Base-by-base conservation (phyloP, 2,888 invertebrate species). In the Disparrhopalites patrizii region DNA sequence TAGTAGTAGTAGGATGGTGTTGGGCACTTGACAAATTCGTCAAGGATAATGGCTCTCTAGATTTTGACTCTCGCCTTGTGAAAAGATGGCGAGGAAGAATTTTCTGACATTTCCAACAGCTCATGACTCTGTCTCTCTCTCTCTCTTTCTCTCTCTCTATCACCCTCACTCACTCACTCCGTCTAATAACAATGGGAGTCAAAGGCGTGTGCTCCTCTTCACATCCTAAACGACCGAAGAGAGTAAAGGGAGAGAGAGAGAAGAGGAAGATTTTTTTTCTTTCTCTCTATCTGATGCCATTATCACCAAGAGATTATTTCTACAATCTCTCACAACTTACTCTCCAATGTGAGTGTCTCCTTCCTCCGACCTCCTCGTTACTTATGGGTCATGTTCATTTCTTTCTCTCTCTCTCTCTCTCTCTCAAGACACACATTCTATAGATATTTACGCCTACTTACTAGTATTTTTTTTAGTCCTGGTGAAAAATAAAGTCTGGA, bases 21-120 rank as follows among this genome's bases (percentile, higher is more conserved):
- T 40, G 43, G 43, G 62, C 43, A 68, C 68, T 72, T 68, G 72
- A 71, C 72, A 73, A 70, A 73, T 73, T 73, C 71, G 70, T 72
- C 70, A 70, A 72, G 70, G 70, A 71, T 72, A 71, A 73, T 72
- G 68, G 69, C 55, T 67, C 68, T 69, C 60, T 58, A 58, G 58
- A 58, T 58, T 58, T 63, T 63, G 55, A 54, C 63, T 54, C 33
- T 54, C 31, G 27, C 30, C n/a, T n/a, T n/a, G 40, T 38, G 30
- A 55, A 40, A 54, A 55, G 63, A 54, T 63, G 55, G 30, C 47
- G 63, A 31, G 43, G 38, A 54, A 63, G 63, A 63, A 55, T 55
- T 63, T 63, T 40, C 30, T 72, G 70, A 70, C 69, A 69, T 70
- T 72, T 70, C 69, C 61, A 71, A 68, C 68, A 68, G 70, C 67